Base-by-base conservation (phyloP, 1,140 invertebrate species). In the Formica selysi region DNA sequence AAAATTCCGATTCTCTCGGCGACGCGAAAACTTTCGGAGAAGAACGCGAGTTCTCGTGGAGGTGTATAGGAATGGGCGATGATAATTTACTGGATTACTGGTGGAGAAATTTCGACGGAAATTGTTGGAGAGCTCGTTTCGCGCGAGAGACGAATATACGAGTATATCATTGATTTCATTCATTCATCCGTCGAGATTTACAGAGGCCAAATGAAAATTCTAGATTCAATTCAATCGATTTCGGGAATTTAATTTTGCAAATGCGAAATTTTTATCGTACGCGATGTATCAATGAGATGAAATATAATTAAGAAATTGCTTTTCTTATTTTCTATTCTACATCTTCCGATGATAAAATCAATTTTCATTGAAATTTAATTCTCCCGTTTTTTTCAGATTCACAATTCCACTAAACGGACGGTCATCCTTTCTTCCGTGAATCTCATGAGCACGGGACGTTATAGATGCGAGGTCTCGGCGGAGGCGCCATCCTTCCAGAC, bases 391-490 rank as follows among this genome's bases (percentile, higher is more conserved):
- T 71, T 92, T 32, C 96, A 98, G 97, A 95, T 97, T 89, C 96
- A 97, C 89, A 97, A 97, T 90, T 97, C 97, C 6, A 97, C 97
- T 87, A 97, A 97, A 62, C 96, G 96, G 68, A 96, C 96, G 92
- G 97, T 98, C 68, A 97, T 97, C 51, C 94, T 98, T 83, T 95
- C 95, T 86, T 96, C 97, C 57, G 97, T 98, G 83, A 97, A 97
- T 88, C 94, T 98, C 87, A 96, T 97, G 92, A 97, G 97, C 71
- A 97, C 96, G 41, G 98, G 98, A 51, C 95, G 96, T 32, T 98
- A 98, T 95, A 96, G 97, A 86, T 98, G 98, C 92, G 98, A 98
- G 93, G 97, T 98, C 81, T 98, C 97, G 6, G 98, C 97, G 1
- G 98, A 98, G 94, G 97, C 97, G 48, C 97, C 97, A 16, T 96